Evolutionary conservation across 2,888 invertebrate species (phyloP), one percentile per base, ranked within the genome.

Genomic region (Nomada ruficornis): DNA sequence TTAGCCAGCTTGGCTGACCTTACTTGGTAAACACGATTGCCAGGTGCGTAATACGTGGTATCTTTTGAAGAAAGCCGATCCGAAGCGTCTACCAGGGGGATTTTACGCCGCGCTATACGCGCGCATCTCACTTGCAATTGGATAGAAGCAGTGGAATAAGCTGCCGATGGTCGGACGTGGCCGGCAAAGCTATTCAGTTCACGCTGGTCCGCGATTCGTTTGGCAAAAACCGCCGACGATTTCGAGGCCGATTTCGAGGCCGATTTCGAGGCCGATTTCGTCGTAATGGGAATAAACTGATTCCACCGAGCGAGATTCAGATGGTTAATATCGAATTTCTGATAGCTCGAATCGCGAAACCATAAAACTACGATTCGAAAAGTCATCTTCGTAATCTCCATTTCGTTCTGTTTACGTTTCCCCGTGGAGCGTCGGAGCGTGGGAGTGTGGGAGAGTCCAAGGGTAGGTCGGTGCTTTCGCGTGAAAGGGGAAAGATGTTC

Each of bases 401-500:
- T 47, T 36, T 15, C 47, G 3, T 47, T 47, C 47, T 62, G n/a
- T 65, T 60, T 71, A n/a, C 68, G 55, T 60, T 15, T 55, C 60
- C 65, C 65, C 60, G 13, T 47, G 26, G 63, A 50, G 23, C 50
- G 42, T 1, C 0, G 29, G 29, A 29, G 29, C 3, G 29, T 29
- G 0, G 60, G 65, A 1, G 18, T 2, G 54, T 47, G 60, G 52
- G 55, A 76, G 65, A 72, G 63, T 79, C 69, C 76, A 77, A 64
- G 60, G 63, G 77, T 86, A 89, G 87, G 87, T 88, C 90, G 89
- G 88, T 86, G 89, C 85, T 92, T 91, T 92, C 86, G 85, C 90
- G 85, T 82, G 88, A 89, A 91, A 90, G 88, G 88, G 89, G 88
- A 89, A 91, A 90, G 88, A 91, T 90, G 88, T 89, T 88, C 88